phyloP scores from a whole-genome alignment of 1,140 invertebrate species.

The Ips typographus region DNA sequence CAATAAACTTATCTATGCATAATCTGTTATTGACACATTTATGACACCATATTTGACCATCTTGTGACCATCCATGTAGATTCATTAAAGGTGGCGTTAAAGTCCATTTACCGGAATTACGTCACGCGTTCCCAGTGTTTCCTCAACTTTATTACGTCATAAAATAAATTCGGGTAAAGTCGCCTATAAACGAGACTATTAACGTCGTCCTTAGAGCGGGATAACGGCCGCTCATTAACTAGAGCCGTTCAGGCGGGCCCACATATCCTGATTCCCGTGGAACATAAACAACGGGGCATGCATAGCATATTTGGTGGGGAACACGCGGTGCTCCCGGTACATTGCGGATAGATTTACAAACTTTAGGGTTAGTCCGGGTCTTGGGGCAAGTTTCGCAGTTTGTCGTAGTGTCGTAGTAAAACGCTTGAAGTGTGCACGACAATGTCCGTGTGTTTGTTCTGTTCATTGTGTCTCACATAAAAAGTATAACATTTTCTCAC shows the following conservation, averaged over 20 bases:
- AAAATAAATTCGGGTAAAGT: constrained; percentile 28
- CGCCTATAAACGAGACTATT: constrained; percentile 28
- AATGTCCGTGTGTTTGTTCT: not conserved
- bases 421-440: too few relatives aligned
- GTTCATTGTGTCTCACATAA: not conserved
- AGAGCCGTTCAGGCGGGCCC: constrained; percentile 17
- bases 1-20: too few relatives aligned
- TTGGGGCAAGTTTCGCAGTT: too few relatives aligned
- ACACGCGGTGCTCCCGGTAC: constrained; percentile 16
- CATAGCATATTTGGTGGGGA: constrained; percentile 21
- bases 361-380: constrained; percentile 7
- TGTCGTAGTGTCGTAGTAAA: too few relatives aligned
- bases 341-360: constrained; percentile 27
- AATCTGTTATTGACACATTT: not conserved
- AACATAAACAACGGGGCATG: constrained; percentile 30
- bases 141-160: constrained; percentile 20
- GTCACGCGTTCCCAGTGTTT: constrained; percentile 20
- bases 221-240: constrained; percentile 25
- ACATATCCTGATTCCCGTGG: constrained; percentile 22
- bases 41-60: not conserved
- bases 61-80: not conserved
- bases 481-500: not conserved
- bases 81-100: constrained; percentile 7
- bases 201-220: constrained; percentile 26
- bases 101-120: constrained; percentile 19